Evolutionary conservation across 92 coral and sea anemone genomes (phyloP), one percentile per base, ranked within the genome.

Genomic region (Phenganax stokvisi): DNA sequence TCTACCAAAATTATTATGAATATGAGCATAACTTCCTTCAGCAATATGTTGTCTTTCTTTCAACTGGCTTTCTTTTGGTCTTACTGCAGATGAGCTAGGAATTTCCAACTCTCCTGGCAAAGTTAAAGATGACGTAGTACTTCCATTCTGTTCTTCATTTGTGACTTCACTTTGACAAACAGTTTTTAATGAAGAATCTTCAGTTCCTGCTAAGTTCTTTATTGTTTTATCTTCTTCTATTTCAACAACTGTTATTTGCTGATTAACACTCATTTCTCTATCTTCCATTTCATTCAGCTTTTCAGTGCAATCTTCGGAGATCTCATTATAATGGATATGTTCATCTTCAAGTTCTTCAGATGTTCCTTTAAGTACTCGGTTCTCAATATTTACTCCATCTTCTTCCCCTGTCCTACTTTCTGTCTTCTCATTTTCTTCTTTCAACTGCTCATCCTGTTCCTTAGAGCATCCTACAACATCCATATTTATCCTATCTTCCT

Each of bases 1-100:
- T 53, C 65, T 63, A 44, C 74, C 83, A 79, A 79, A 79, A 47
- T 63, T 53, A 29, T 79, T 64, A 64, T 79, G 30, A 64, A 79
- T 63, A 53, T 79, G 73, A 9, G 62, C 83, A 62, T 79, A 79
- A 10, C 54, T 10, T 30, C 15, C 73, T 25, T 68, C 53, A 20
- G 13, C 11, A 68, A 68, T 30, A 10, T n/a, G 47, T 37, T 37
- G 47, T 68, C 9, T 20, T 12, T 61, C 67, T 17, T 7, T 53
- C 15, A 54, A 16, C 56, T 58, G 69, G n/a, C 69, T 30, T 76
- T 57, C 56, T 10, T 76, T 56, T 29, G 56, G 13, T 6, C 4
- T 31, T 27, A 75, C 51, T 27, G 17, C 9, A 10, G 66, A 75
- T 13, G 9, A 8, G 31, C 62, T 15, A 17, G 52, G 9, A 28